Evolutionary conservation across 2,113 vertebrate genomes (phyloP), one percentile per base, ranked within the genome.

Genomic region (Arvicanthis niloticus): DNA sequence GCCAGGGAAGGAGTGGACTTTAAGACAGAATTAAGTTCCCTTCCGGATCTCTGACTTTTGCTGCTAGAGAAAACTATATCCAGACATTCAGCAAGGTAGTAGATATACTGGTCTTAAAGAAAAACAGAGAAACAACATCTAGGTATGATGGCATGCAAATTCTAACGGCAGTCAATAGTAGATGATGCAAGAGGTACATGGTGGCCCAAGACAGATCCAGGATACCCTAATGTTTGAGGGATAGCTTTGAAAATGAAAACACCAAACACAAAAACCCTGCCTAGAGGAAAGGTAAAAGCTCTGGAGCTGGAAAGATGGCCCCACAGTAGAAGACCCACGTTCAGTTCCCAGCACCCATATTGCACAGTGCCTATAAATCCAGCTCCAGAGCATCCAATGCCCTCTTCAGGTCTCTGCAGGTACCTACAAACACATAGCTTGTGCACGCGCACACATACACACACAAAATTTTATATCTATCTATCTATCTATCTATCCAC

Each of bases 91-190:
- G 16, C 42, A 76, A 88, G 93, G 3, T 45, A 29, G 16, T 68
- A 15, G 16, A 78, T 58, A 58, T 4, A 89, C 0, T 84, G 45
- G 40, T 65, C 51, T n/a, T 73, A 58, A 92, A 60, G 3, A 53
- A 76, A 96, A 78, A 89, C 13, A 94, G 29, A 93, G 11, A 94
- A 40, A 60, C 9, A 78, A 65, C 81, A 29, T 31, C 58, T 53
- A 45, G 51, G 65, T 82, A 17, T 5, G 58, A 21, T 45, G 65
- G 53, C 3, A 96, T 7, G 67, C 70, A 75, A 67, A 12, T 87
- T 82, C 40, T 88, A 92, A 77, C 2, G 34, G 81, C 82, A 68
- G 7, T 91, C 16, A 22, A n/a, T 22, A 53, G 37, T 42, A 82
- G 31, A 91, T 85, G 37, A 62, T 8, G 0, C 37, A 97, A 16